phyloP scores from a whole-genome alignment of 2,113 vertebrate genomes.

The Nycticryphes semicollaris region DNA sequence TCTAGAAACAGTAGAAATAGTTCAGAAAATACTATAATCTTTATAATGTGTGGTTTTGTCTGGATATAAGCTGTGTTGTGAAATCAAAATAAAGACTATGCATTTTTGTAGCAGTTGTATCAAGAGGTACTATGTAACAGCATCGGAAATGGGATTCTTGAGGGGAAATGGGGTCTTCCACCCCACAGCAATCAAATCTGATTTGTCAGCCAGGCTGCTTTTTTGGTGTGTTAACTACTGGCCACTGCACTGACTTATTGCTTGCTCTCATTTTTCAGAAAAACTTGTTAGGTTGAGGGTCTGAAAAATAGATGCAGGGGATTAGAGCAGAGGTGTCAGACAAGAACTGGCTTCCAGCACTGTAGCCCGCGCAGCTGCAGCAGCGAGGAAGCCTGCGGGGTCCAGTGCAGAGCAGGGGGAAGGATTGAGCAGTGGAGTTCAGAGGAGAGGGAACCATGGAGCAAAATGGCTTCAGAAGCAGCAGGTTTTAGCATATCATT shows the following conservation, averaged over 20 bases:
- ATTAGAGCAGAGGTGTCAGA: background rate
- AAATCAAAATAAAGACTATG: background rate
- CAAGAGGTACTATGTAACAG: background rate
- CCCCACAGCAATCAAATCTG: background rate
- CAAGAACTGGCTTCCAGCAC: background rate
- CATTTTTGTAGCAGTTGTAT: background rate
- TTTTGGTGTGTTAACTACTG: background rate
- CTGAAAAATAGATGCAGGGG: accelerated
- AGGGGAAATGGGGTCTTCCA: background rate
- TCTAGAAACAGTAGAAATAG: background rate
- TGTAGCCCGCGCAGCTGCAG: background rate
- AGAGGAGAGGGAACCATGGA: background rate
- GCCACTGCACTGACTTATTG: background rate
- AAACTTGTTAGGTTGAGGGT: background rate
- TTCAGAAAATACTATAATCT: background rate
- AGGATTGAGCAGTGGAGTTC: background rate
- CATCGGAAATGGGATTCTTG: background rate
- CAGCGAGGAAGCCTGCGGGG: accelerated
- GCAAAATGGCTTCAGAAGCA: background rate
- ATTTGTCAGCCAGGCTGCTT: background rate
- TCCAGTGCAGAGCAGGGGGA: background rate
- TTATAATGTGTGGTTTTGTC: background rate
- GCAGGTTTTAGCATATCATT: background rate
- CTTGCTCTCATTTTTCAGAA: background rate
- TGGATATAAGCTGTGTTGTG: background rate